Base-by-base conservation (phyloP, 2,797 vertebrate genomes). In the Tragelaphus eurycerus region DNA sequence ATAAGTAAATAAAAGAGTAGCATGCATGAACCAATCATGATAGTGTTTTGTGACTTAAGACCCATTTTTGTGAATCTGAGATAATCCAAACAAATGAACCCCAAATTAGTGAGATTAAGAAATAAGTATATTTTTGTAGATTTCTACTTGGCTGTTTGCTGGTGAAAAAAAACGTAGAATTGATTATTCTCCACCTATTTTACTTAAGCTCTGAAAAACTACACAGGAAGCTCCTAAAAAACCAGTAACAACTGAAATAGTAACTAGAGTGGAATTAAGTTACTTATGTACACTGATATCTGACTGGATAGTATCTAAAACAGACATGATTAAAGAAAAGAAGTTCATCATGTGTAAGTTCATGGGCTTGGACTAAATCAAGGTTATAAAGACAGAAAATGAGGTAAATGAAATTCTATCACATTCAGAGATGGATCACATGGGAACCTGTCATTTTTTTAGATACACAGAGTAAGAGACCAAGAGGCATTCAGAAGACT, bases 181-280 rank as follows among this genome's bases (percentile, higher is more conserved):
- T 81, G 50, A 54, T 2, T 54, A 46, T 87, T 90, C 38, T 94
- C 25, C 19, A 62, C 38, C 43, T 71, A 23, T 94, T 94, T 93
- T 50, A 64, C 25, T 64, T 79, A 9, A 92, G n/a, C 25, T 92
- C 89, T 92, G 82, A 84, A 92, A 96, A 92, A 60, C 60, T 89
- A 9, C 7, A 23, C 89, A 55, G n/a, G 52, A 38, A 86, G 46
- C 57, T 86, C 86, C 74, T 38, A 31, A 93, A 79, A 82, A 27
- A 74, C 27, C 27, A 55, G 48, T 25, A 78, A 29, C 34, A 54
- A 71, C 2, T 82, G 71, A 15, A 55, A n/a, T 31, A 59, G 7
- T 48, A 90, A 86, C 50, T 71, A 16, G 13, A 31, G 31, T 79
- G 31, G 86, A 78, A 60, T 83, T 48, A 62, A 62, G 21, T 60